A percentile compares a stretch with the other conserved stretches of the same genome.
phyloP scores from a whole-genome alignment of 2,113 vertebrate genomes.

The Baryphthengus martii region DNA sequence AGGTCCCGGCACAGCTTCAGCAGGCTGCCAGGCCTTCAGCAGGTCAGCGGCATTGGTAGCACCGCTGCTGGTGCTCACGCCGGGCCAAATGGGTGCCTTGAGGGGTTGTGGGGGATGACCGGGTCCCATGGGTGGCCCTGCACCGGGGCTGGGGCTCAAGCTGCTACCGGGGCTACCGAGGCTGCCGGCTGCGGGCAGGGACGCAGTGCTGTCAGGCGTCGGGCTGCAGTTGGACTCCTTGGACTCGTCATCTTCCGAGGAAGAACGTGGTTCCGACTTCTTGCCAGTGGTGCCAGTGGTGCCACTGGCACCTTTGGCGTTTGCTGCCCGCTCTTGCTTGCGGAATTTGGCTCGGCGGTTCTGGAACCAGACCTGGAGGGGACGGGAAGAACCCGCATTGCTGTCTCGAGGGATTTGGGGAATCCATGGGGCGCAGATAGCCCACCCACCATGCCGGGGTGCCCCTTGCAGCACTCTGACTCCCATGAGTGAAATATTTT shows the following conservation, averaged over 20 bases:
- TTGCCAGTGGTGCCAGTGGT: slow-evolving; percentile 70
- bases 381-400: neutral
- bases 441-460: neutral
- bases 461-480: no score
- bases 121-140: slow-evolving; percentile 73
- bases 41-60: slow-evolving; percentile 82
- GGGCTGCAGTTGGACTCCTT: slow-evolving; percentile 96
- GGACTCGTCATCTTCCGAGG: slow-evolving; percentile 92
- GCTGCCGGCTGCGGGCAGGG: slow-evolving; percentile 83
- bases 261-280: slow-evolving; percentile 84
- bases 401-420: neutral
- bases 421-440: neutral
- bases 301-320: slow-evolving; percentile 76
- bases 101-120: slow-evolving; percentile 82
- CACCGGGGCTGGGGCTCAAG: slow-evolving; percentile 87
- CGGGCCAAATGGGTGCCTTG: slow-evolving; percentile 86
- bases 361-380: slow-evolving; percentile 94
- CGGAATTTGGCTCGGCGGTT: slow-evolving; percentile 95
- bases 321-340: slow-evolving; percentile 92
- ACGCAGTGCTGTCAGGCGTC: slow-evolving; percentile 95
- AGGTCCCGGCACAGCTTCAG: slow-evolving; percentile 88
- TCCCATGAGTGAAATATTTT: neutral
- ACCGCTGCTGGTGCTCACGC: slow-evolving; percentile 78
- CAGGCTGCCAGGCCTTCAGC: slow-evolving; percentile 92
- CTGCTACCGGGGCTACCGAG: slow-evolving; percentile 84